phyloP scores from a whole-genome alignment of 1,140 invertebrate genomes.

The Lethocerus indicus region DNA sequence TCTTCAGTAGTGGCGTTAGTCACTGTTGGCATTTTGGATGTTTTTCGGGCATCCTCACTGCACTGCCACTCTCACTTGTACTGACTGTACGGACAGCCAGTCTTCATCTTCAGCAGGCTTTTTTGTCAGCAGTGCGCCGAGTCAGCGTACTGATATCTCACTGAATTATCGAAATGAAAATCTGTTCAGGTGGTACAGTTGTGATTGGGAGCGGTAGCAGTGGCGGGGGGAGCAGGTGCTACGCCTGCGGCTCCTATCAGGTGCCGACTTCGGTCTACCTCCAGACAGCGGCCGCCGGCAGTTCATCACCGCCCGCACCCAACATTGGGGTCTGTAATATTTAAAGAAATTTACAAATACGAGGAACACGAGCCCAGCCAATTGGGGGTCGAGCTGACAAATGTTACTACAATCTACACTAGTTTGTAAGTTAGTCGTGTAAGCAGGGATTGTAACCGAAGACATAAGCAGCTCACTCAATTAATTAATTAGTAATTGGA shows the following conservation, averaged over 20 bases:
- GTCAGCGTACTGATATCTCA: neutral
- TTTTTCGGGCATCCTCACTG: too few species aligned
- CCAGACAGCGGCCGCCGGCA: too few species aligned
- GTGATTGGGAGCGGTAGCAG: constrained; percentile 20
- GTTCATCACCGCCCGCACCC: constrained; percentile 15
- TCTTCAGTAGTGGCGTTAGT: too few species aligned
- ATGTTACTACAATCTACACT: neutral
- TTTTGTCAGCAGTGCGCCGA: too few species aligned
- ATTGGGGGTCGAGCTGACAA: neutral
- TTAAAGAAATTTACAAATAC: neutral
- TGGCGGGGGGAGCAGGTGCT: constrained; percentile 36
- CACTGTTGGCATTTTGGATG: too few species aligned
- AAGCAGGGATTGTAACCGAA: neutral
- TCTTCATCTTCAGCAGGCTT: too few species aligned
- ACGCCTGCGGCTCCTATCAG: constrained; percentile 37
- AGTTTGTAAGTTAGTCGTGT: neutral
- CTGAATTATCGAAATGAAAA: constrained; percentile 12
- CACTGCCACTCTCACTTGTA: too few species aligned
- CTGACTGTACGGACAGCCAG: too few species aligned
- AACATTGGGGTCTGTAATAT: neutral
- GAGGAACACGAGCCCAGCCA: neutral
- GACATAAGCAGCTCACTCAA: neutral
- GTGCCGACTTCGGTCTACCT: constrained; percentile 6
- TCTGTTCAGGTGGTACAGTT: constrained; percentile 3
- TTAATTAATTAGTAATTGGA: neutral